Evolutionary conservation across 1,140 invertebrate species (phyloP).

Genomic region (Aphis craccivora): DNA sequence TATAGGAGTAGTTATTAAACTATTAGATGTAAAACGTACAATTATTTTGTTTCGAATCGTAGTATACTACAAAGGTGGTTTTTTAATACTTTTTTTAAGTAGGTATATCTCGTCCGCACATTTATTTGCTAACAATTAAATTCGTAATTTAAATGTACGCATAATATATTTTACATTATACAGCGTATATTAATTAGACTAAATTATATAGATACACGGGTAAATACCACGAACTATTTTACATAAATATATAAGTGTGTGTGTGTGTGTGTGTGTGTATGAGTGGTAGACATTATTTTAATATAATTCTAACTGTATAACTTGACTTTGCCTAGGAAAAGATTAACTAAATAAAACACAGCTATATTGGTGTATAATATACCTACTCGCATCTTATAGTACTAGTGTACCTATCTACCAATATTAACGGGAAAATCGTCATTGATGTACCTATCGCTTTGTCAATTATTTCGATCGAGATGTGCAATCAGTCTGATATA

Average conservation of each 20-base stretch:
- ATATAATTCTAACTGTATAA: neutral
- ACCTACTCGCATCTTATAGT: neutral
- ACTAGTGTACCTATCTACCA: neutral
- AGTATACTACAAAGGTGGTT: constrained; percentile 3
- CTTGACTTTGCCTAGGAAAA: neutral
- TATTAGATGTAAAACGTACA: constrained; percentile 4
- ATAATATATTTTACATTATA: neutral
- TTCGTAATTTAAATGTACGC: neutral
- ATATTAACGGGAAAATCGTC: neutral
- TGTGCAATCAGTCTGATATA: neutral
- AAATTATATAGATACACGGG: neutral
- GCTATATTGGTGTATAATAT: neutral
- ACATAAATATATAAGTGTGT: neutral
- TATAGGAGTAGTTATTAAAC: constrained; percentile 17
- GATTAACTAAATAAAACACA: neutral
- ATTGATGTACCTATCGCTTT: neutral
- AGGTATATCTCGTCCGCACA: neutral
- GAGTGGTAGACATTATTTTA: neutral
- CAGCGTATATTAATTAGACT: neutral
- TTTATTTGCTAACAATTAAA: constrained; percentile 28
- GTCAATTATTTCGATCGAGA: neutral
- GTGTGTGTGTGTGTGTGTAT: neutral
- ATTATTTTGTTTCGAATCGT: constrained; percentile 3
- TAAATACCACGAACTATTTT: neutral
- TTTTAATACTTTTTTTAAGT: neutral